phyloP scores from a whole-genome alignment of 1,140 invertebrate genomes.

The Anastrepha ludens region DNA sequence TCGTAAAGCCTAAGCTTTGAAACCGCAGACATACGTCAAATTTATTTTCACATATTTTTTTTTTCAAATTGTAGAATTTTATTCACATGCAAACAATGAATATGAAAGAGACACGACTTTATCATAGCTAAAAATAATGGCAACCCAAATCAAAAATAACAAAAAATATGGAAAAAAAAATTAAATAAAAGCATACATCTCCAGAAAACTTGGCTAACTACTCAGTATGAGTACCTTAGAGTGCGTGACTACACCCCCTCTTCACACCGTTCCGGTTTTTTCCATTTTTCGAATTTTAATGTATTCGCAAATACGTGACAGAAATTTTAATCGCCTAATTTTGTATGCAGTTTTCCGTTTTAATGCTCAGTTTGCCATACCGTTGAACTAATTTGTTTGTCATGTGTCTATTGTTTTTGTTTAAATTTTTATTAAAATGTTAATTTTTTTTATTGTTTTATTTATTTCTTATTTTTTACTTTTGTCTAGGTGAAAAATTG shows the following conservation, averaged over 20 bases:
- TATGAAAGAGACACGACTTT: neutral
- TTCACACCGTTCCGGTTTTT: neutral
- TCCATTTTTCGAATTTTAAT: conserved; percentile 31
- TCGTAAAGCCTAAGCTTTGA: neutral
- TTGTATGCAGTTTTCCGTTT: conserved; percentile 23
- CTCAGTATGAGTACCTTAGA: neutral
- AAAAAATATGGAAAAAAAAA: neutral
- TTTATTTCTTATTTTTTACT: neutral
- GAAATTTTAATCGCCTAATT: conserved; percentile 14
- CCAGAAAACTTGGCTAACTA: neutral
- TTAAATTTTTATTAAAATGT: neutral
- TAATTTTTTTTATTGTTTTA: conserved; percentile 12
- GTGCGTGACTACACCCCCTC: neutral
- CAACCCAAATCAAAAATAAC: neutral
- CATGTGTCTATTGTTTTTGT: conserved; percentile 15
- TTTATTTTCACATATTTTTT: neutral
- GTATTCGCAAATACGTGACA: conserved; percentile 37
- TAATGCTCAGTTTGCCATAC: neutral
- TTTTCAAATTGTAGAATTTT: neutral
- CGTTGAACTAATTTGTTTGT: neutral
- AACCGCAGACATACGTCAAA: neutral
- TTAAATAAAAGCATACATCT: conserved; percentile 18
- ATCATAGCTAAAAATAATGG: conserved; percentile 15
- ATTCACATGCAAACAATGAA: neutral
- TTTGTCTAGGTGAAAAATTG: no score